Evolutionary conservation across 2,888 invertebrate genomes (phyloP), one percentile per base, ranked within the genome.

Genomic region (Mythimna vitellina): DNA sequence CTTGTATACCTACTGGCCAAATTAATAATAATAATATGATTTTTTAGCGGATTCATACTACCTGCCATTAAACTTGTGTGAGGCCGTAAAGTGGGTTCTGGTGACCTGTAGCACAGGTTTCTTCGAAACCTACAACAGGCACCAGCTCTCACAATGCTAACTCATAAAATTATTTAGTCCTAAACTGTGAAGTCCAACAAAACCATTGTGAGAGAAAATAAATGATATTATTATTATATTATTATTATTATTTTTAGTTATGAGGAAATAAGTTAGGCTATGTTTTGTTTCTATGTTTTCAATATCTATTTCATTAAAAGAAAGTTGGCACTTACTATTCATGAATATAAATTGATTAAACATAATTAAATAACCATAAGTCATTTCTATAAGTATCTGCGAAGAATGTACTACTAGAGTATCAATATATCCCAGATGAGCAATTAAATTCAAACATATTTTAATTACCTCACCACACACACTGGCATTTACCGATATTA

Each of bases 401-500:
- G 32, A 51, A 46, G 0, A 67, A 61, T 49, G 12, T 7, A 61
- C 20, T 29, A 62, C 4, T 42, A 35, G 32, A 17, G 38, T 53
- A 69, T 56, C 49, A 10, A 53, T 35, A 63, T 60, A 60, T 53
- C 6, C 7, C 14, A 53, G 38, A 74, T 17, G 58, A 69, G 46
- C 22, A 12, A 63, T 49, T 75, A 54, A 29, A 29, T 63, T 38
- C 6, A 29, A 69, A 69, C 42, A 49, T 53, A 75, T 54, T 42
- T 38, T 29, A 70, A 76, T 60, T 60, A 70, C 70, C 75, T 58
- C 62, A 70, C 61, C 14, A 14, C n/a, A 46, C 46, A 46, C 14
- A 61, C 32, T 22, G 25, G 60, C 8, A 71, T 49, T 63, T 25
- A 66, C 53, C 10, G 46, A 51, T 42, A 65, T 68, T 42, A 71